Evolutionary conservation across 2,888 invertebrate genomes (phyloP).

Genomic region (Ommatoiulus sabulosus): DNA sequence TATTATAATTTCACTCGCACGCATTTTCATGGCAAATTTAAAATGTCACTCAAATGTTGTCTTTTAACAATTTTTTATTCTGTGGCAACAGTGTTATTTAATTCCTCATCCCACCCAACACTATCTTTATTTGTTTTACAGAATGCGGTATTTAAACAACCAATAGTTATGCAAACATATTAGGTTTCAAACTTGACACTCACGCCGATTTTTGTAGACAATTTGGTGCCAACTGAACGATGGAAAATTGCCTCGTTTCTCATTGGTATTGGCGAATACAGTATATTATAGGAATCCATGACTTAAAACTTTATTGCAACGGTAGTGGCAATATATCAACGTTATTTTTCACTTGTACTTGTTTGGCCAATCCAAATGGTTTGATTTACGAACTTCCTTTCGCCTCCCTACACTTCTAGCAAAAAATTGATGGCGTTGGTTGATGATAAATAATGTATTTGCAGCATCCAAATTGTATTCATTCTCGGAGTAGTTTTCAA

Average conservation of each 20-base stretch:
- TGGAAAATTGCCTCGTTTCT: background rate
- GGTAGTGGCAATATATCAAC: background rate
- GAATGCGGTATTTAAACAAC: background rate
- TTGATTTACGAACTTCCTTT: conserved; percentile 7
- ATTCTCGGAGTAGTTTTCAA: background rate
- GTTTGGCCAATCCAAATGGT: background rate
- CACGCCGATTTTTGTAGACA: background rate
- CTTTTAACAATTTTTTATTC: background rate
- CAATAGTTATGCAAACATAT: background rate
- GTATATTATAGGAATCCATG: background rate
- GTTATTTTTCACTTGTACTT: background rate
- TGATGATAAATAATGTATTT: conserved; percentile 1
- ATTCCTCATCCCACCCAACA: background rate
- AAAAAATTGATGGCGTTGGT: background rate
- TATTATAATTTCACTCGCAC: background rate
- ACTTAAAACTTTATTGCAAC: background rate
- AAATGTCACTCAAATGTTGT: background rate
- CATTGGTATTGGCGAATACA: background rate
- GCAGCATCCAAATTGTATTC: background rate
- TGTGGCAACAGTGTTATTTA: background rate
- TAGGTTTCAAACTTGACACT: background rate
- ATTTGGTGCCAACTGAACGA: background rate
- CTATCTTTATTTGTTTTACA: background rate
- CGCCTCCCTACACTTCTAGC: background rate
- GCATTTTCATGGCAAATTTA: background rate